These are phyloP conservation scores for Lottia scabra DNA, from an alignment of 2,888 invertebrate genomes.

Conservation along the genomic window DNA sequence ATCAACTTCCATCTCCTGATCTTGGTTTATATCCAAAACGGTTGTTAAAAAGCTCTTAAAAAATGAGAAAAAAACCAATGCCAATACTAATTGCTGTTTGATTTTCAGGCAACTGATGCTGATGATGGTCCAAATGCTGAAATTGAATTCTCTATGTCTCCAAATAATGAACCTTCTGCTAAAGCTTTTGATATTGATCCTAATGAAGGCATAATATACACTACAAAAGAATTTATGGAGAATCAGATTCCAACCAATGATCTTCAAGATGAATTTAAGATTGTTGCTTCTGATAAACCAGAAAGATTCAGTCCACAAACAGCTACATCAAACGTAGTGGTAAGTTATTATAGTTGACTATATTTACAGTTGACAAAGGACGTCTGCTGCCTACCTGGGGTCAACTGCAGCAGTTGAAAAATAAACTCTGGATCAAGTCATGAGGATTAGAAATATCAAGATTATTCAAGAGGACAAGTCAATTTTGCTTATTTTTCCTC, in stretches of 20 bases:
- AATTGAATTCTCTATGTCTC: constrained; percentile 75
- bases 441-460: too few relatives aligned
- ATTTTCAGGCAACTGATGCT: constrained; percentile 80
- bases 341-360: constrained; percentile 26
- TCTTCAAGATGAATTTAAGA: constrained; percentile 34
- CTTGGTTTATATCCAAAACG: too few relatives aligned
- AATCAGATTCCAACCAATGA: constrained; percentile 15
- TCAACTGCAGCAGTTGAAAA: too few relatives aligned
- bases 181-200: constrained; percentile 69
- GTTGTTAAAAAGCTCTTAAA: too few relatives aligned
- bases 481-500: too few relatives aligned
- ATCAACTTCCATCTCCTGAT: too few relatives aligned
- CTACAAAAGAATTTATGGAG: constrained; percentile 28
- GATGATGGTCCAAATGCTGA: constrained; percentile 88
- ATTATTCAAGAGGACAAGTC: too few relatives aligned
- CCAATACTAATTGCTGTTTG: background rate
- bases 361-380: too few relatives aligned
- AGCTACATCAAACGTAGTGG: constrained; percentile 38
- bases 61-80: too few relatives aligned
- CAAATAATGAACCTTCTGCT: constrained; percentile 73
- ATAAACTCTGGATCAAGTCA: too few relatives aligned
- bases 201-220: constrained; percentile 32
- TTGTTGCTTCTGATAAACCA: constrained; percentile 45
- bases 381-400: too few relatives aligned
- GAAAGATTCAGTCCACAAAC: constrained; percentile 23